Base-by-base conservation (phyloP, 2,797 vertebrate genomes). In the Amazona finschi region DNA sequence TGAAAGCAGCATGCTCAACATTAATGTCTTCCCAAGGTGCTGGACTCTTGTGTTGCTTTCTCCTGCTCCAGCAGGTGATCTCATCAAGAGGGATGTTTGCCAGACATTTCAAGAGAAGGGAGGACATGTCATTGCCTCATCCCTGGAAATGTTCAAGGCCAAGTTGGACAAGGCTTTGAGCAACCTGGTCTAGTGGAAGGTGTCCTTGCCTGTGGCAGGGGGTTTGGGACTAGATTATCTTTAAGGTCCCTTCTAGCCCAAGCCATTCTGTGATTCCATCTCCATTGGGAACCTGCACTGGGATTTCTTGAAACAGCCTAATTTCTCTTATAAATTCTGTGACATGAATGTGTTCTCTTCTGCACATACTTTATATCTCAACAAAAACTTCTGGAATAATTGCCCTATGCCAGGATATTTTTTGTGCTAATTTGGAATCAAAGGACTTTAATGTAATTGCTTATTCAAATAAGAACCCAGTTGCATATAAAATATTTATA, bases 361-460 rank as follows among this genome's bases (percentile, higher is more conserved):
- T 36, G 76, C 36, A 33, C 18, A 2, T 4, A 15, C 25, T n/a
- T 82, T 39, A 50, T 8, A 27, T 17, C 60, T 44, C 66, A 87
- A 67, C 53, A 82, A 67, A 71, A 74, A 24, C 47, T 76, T 22
- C 11, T 44, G 66, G 71, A 64, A 28, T 25, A 3, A 50, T 79
- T 85, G 75, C 39, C 41, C 36, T 11, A 0, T 28, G 52, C 67
- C 65, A 39, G 44, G 60, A 20, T 74, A 39, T 2, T 9, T 30
- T 85, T 47, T 52, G 19, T 57, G 28, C 28, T 83, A 11, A 87
- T 91, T 89, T 80, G 61, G 79, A 93, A 94, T 95, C 93, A 94
- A 93, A 96, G 69, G 46, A 38, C 33, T 71, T 90, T 7, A 9
- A 15, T 30, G 13, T 67, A 93, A 89, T 93, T 94, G 69, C 72